Evolutionary conservation across 2,113 vertebrate genomes (phyloP), one percentile per base, ranked within the genome.

Genomic region (Numida meleagris): DNA sequence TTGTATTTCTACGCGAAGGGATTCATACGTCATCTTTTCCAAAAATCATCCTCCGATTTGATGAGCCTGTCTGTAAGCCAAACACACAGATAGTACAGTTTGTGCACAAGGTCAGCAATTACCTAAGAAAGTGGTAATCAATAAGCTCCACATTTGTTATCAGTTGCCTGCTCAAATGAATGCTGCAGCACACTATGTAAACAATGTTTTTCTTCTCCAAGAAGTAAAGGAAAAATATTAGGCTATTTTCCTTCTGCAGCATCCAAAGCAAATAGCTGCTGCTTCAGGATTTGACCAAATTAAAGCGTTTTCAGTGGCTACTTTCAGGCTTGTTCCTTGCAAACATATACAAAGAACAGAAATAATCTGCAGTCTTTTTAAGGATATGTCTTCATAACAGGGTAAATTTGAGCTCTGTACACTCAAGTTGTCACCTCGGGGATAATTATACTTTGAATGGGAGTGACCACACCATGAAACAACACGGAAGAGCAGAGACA

Each of bases 391-490:
- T 75, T 83, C 20, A 3, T 17, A 5, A 20, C 25, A 51, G 61
- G 40, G 68, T 83, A 78, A 83, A 63, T 24, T 6, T 25, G 55
- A 85, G 79, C 79, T 65, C 53, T 58, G 53, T 13, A 27, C 7
- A 5, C 40, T 48, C 72, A 48, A n/a, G 62, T 20, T 3, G 63
- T 19, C 73, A 86, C 61, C 65, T 58, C 55, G 51, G 70, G 57
- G 55, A 15, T 55, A 27, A 14, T 38, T 50, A 10, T 36, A 53
- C 86, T 78, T 48, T 9, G 63, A 43, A 31, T 7, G 7, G 23
- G 72, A 93, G 86, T 25, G 83, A 74, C 94, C 94, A 94, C 95
- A 96, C 95, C 94, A 90, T 90, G 95, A 92, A 84, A 95, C 86
- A 96, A 96, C 88, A 96, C 14, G 57, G 88, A 73, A 96, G 83